phyloP scores from a whole-genome alignment of 1,140 invertebrate genomes.

The Rhyzopertha dominica region DNA sequence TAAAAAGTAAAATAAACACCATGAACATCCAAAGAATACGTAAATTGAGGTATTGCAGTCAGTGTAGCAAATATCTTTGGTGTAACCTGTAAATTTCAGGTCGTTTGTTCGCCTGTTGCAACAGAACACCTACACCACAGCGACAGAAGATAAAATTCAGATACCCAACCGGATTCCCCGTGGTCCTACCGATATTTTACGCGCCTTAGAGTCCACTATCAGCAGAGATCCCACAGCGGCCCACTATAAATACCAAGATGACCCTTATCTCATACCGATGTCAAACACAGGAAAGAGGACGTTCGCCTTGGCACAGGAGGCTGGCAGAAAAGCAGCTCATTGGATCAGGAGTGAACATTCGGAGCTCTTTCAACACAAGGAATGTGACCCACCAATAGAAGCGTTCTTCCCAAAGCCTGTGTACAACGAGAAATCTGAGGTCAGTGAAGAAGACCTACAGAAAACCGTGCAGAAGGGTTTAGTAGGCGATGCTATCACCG shows the following conservation, averaged over 20 bases:
- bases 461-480: slow-evolving; percentile 60
- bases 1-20: too few relatives aligned
- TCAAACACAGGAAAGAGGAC: slow-evolving; percentile 67
- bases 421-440: slow-evolving; percentile 65
- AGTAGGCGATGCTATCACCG: slow-evolving; percentile 63
- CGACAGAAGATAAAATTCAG: slow-evolving; percentile 44
- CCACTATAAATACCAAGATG: slow-evolving; percentile 85
- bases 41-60: too few relatives aligned
- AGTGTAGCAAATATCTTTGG: too few relatives aligned
- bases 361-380: slow-evolving; percentile 65
- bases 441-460: slow-evolving; percentile 58
- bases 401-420: slow-evolving; percentile 63
- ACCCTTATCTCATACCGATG: slow-evolving; percentile 79
- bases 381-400: slow-evolving; percentile 67
- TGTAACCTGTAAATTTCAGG: slow-evolving; percentile 8
- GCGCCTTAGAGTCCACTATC: slow-evolving; percentile 72
- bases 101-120: neutral
- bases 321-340: slow-evolving; percentile 79
- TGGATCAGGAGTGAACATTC: slow-evolving; percentile 77
- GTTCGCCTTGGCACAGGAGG: slow-evolving; percentile 76
- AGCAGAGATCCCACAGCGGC: slow-evolving; percentile 70
- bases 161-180: slow-evolving; percentile 68
- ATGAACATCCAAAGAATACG: too few relatives aligned
- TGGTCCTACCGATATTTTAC: slow-evolving; percentile 74
- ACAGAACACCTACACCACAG: slow-evolving; percentile 4